phyloP scores from a whole-genome alignment of 2,113 vertebrate genomes.

The Pterophyllum scalare region DNA sequence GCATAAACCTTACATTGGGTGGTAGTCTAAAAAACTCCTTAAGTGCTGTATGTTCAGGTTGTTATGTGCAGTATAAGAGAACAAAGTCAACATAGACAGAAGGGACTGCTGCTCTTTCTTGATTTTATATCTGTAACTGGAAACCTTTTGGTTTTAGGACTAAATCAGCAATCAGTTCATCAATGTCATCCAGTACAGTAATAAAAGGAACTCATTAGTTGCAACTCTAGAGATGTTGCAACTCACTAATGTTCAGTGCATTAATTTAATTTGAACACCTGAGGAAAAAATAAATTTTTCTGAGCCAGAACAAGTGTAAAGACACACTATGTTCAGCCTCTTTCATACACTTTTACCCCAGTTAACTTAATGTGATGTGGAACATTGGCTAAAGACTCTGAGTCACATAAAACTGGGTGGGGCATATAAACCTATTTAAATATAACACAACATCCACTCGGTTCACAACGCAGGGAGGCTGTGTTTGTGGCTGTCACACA shows the following conservation, averaged over 20 bases:
- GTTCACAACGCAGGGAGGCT: background rate
- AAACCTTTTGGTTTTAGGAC: background rate
- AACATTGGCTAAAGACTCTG: background rate
- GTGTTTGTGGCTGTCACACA: background rate
- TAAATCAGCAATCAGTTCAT: background rate
- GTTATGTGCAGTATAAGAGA: no score
- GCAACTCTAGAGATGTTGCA: background rate
- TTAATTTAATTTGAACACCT: background rate
- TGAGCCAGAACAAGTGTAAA: background rate
- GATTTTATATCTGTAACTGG: background rate
- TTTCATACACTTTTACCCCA: background rate
- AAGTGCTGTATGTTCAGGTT: no score
- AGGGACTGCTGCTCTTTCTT: background rate
- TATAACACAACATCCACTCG: no score
- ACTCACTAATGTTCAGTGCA: background rate
- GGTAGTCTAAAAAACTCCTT: no score
- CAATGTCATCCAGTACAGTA: background rate
- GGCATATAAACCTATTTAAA: background rate
- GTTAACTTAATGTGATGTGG: background rate
- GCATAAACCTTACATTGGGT: no score
- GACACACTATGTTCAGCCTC: background rate
- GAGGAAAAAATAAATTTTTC: background rate
- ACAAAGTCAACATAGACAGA: no score
- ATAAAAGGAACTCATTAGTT: background rate
- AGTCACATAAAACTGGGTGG: background rate